Evolutionary conservation across 2,888 invertebrate genomes (phyloP).

Genomic region (Agrochola lychnidis): DNA sequence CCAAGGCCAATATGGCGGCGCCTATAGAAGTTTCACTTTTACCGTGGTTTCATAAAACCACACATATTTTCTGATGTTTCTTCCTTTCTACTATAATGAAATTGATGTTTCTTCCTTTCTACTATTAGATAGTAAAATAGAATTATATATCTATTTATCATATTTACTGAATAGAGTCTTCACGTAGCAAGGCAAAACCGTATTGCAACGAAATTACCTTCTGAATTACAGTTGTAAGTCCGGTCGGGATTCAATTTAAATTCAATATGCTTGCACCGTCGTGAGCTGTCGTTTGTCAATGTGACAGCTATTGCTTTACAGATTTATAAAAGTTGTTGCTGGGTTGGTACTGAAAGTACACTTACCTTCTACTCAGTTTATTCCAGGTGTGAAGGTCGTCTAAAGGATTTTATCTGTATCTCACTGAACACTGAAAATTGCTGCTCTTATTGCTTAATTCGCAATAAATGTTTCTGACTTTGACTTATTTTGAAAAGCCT

Average conservation of each 20-base stretch:
- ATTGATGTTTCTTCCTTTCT: too few relatives aligned
- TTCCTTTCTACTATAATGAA: too few relatives aligned
- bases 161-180: not conserved
- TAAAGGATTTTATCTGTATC: too few relatives aligned
- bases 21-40: too few relatives aligned
- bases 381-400: not conserved
- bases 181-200: not conserved
- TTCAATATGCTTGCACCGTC: conserved; percentile 54
- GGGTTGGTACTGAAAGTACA: not conserved
- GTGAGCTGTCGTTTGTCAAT: conserved; percentile 43
- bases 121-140: too few relatives aligned
- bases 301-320: conserved; percentile 44
- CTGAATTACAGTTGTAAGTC: conserved; percentile 20
- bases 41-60: too few relatives aligned
- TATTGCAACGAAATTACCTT: conserved; percentile 19
- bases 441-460: too few relatives aligned
- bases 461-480: too few relatives aligned
- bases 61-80: not conserved
- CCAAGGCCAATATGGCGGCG: too few relatives aligned
- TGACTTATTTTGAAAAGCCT: too few relatives aligned
- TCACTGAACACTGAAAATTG: too few relatives aligned
- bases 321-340: conserved; percentile 27
- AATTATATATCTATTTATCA: not conserved
- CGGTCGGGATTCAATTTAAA: conserved; percentile 56
- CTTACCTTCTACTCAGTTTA: not conserved